Conservation (phyloP, 1,140 invertebrate species). For the Arctopsyche grandis region DNA sequence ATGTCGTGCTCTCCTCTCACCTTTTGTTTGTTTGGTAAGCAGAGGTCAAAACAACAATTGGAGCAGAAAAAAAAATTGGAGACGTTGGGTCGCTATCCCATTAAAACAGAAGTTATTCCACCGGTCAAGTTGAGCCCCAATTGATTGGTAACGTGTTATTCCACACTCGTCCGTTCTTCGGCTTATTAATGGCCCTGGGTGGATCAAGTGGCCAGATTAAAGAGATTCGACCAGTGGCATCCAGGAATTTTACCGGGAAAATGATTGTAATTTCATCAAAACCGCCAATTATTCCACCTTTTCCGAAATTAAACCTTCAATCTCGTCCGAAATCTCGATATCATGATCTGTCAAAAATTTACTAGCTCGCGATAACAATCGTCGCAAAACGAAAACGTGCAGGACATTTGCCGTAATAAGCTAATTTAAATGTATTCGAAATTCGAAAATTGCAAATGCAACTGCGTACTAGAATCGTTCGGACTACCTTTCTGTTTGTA, state of each 20-base stretch:
- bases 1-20: too few relatives aligned
- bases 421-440: slow-evolving; percentile 9
- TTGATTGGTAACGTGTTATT: slow-evolving; percentile 49
- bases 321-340: background rate
- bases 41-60: background rate
- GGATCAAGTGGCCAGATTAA: slow-evolving; percentile 43
- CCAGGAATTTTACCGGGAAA: background rate
- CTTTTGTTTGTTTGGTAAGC: too few relatives aligned
- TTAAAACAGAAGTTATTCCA: slow-evolving; percentile 43
- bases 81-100: slow-evolving; percentile 24
- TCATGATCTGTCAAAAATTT: background rate
- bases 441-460: background rate
- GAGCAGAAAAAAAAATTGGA: background rate
- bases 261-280: slow-evolving; percentile 16
- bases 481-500: background rate
- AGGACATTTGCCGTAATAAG: background rate
- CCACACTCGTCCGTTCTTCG: slow-evolving; percentile 40
- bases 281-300: background rate
- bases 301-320: background rate
- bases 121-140: slow-evolving; percentile 25
- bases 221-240: slow-evolving; percentile 35
- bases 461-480: background rate
- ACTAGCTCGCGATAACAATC: background rate
- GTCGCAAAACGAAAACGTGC: background rate
- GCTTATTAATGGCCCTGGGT: slow-evolving; percentile 38